These are phyloP conservation scores for Cephus sareptanus DNA, from an alignment of 2,888 invertebrate species.

Conservation along the genomic window DNA sequence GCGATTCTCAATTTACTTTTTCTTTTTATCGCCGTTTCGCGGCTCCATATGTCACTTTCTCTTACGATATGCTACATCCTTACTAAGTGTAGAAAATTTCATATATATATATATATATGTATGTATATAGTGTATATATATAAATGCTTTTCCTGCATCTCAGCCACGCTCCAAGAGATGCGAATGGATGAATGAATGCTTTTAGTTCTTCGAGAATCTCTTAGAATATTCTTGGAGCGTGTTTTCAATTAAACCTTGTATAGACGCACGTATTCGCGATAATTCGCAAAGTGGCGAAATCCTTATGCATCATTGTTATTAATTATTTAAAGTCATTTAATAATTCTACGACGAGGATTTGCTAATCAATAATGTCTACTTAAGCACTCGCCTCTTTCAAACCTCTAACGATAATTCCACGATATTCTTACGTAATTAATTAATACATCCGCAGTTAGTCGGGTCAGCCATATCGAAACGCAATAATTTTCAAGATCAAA, in stretches of 20 bases:
- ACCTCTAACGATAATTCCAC: slow-evolving; percentile 17
- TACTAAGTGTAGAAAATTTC: slow-evolving; percentile 61
- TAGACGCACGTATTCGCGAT: no score
- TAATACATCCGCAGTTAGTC: slow-evolving; percentile 4
- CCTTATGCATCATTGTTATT: no score
- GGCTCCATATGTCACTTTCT: slow-evolving; percentile 42
- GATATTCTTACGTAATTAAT: slow-evolving; percentile 18
- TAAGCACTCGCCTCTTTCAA: slow-evolving; percentile 29
- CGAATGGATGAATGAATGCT: no score
- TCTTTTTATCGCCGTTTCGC: background rate
- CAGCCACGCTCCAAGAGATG: no score
- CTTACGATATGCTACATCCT: slow-evolving; percentile 60
- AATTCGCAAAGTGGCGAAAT: no score
- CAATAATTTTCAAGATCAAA: no score
- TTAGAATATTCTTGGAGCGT: no score
- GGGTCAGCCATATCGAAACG: no score
- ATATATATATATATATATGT: slow-evolving; percentile 46
- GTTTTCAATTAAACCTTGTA: no score
- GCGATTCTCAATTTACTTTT: no score
- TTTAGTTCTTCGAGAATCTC: no score
- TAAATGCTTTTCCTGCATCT: slow-evolving; percentile 14
- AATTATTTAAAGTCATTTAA: no score
- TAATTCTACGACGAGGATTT: slow-evolving; percentile 16
- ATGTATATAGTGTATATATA: slow-evolving; percentile 33
- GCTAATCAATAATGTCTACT: slow-evolving; percentile 28